These are phyloP conservation scores for Pelagia noctiluca DNA, from an alignment of 30 jellyfish, hydroid and myxozoan genomes.

Conservation along the genomic window DNA sequence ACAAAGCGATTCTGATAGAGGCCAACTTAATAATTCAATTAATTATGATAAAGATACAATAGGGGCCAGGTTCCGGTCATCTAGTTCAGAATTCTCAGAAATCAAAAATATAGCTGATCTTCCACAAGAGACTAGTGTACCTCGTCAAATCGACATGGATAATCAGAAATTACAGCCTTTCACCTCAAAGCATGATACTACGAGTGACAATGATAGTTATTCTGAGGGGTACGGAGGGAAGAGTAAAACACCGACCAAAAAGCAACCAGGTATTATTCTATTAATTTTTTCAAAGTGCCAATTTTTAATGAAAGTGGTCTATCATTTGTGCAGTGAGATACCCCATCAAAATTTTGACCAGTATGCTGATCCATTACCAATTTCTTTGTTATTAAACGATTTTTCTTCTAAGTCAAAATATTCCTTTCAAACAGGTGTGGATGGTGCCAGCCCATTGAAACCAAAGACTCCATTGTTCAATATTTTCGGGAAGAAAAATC, in stretches of 20 bases:
- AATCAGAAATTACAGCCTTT: constrained; percentile 48
- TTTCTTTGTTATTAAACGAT: no score
- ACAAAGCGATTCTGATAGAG: not conserved
- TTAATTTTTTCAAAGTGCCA: no score
- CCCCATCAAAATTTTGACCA: no score
- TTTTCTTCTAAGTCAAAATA: no score
- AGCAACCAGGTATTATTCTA: not conserved
- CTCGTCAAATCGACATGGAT: constrained; percentile 7
- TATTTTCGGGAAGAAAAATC: constrained; percentile 53
- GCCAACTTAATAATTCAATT: not conserved
- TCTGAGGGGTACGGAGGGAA: not conserved
- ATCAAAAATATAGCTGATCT: not conserved
- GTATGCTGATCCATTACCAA: no score
- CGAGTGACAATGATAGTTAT: not conserved
- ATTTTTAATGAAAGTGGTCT: no score
- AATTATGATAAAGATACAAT: not conserved
- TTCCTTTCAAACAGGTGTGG: no score
- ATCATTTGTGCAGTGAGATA: no score
- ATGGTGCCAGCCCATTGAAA: constrained; percentile 16
- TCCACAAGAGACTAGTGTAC: not conserved
- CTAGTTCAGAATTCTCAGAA: constrained; percentile 66
- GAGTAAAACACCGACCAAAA: not conserved
- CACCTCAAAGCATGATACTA: not conserved
- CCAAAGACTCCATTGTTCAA: constrained; percentile 57
- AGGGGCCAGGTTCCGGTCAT: not conserved